Conservation (phyloP, 2,797 vertebrate genomes). For the Sternarchorhynchus goeldii region DNA sequence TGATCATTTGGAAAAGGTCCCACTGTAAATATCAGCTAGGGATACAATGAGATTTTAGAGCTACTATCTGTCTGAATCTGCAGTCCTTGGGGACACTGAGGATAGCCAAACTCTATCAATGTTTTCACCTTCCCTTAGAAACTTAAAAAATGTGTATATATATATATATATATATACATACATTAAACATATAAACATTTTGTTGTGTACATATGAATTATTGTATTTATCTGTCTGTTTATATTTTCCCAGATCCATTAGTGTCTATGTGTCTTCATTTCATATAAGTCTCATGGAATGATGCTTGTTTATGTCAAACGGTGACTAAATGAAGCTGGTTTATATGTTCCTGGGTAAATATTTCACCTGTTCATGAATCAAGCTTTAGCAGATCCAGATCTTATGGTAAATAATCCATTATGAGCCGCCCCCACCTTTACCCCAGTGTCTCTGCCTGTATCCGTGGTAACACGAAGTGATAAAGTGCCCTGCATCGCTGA, state of each 20-base stretch:
- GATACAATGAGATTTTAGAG: conserved; percentile 39
- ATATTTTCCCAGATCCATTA: not conserved
- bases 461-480: conserved; percentile 50
- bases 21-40: conserved; percentile 33
- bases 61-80: conserved; percentile 31
- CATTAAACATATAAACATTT: not conserved
- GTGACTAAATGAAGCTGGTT: conserved; percentile 31
- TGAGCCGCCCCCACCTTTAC: conserved; percentile 41
- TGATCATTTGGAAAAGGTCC: conserved; percentile 32
- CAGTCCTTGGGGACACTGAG: conserved; percentile 21
- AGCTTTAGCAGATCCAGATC: conserved; percentile 24
- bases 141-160: not conserved
- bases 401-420: conserved; percentile 46
- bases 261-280: not conserved
- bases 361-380: conserved; percentile 33
- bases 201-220: no score
- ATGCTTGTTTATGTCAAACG: conserved; percentile 7
- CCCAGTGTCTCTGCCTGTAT: conserved; percentile 40
- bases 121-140: not conserved
- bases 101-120: conserved; percentile 18
- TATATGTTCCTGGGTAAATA: conserved; percentile 46
- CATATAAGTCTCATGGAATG: not conserved
- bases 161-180: not conserved
- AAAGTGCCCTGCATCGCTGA: conserved; percentile 43
- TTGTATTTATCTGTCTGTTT: no score